phyloP scores from a whole-genome alignment of 2,113 vertebrate genomes.

The Seriola aureovittata region DNA sequence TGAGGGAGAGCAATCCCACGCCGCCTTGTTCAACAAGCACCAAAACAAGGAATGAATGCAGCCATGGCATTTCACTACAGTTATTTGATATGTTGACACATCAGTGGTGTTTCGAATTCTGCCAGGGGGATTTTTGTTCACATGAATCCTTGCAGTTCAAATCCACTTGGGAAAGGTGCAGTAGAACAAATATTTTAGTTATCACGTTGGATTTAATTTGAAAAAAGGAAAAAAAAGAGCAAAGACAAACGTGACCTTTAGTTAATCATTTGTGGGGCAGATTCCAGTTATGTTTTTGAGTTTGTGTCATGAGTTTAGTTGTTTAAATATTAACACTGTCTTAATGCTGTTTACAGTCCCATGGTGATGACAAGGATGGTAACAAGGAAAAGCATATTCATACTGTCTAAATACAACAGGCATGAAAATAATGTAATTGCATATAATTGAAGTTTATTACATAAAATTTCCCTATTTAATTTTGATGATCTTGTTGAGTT shows the following conservation, averaged over 20 bases:
- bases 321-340: constrained; percentile 83
- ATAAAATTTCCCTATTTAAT: neutral
- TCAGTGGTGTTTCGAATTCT: constrained; percentile 64
- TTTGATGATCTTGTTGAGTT: neutral
- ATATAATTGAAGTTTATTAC: neutral
- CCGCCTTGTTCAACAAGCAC: constrained; percentile 82
- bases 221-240: neutral
- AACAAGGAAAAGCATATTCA: neutral
- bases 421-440: neutral
- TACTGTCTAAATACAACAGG: neutral
- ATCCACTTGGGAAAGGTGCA: constrained; percentile 45
- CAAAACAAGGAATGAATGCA: constrained; percentile 71
- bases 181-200: constrained; percentile 48
- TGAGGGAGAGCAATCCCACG: constrained; percentile 79
- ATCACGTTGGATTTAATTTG: constrained; percentile 35
- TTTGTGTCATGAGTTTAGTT: constrained; percentile 62
- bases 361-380: constrained; percentile 39
- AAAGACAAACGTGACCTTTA: constrained; percentile 58
- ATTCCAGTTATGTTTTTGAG: constrained; percentile 57
- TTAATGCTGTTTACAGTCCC: constrained; percentile 65
- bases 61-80: constrained; percentile 71
- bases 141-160: constrained; percentile 61
- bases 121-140: constrained; percentile 67
- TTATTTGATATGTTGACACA: constrained; percentile 80
- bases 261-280: constrained; percentile 75